Evolutionary conservation across 2,113 vertebrate genomes (phyloP).

Genomic region (Montifringilla adamsi): DNA sequence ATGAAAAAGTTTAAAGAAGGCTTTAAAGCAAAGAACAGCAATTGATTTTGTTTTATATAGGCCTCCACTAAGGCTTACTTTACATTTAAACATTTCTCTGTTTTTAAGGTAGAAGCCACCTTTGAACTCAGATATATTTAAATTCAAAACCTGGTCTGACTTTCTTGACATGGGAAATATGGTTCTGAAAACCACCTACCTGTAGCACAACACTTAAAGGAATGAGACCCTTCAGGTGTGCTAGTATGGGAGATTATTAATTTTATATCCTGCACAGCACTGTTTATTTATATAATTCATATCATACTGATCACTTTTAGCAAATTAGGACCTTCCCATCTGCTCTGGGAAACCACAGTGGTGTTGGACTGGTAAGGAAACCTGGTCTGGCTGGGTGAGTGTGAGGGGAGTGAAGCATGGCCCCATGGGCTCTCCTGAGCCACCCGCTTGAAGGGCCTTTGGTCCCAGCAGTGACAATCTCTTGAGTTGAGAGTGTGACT

Average conservation of each 20-base stretch:
- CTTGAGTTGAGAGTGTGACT: too few relatives aligned
- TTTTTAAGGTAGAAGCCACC: neutral
- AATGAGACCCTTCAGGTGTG: neutral
- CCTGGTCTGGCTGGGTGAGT: neutral
- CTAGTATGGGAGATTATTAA: neutral
- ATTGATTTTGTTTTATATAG: neutral
- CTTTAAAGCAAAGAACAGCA: neutral
- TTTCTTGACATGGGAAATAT: neutral
- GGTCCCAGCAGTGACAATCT: neutral
- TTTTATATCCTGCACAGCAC: neutral
- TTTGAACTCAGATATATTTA: neutral
- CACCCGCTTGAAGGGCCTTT: neutral
- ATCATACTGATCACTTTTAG: neutral
- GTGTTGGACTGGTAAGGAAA: neutral
- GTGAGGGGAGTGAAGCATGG: rapidly evolving
- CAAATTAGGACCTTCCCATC: neutral
- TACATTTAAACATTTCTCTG: neutral
- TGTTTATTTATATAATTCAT: neutral
- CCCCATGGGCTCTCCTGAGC: rapidly evolving
- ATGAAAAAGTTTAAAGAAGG: neutral
- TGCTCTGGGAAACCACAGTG: neutral
- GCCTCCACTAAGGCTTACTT: neutral
- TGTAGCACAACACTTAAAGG: neutral
- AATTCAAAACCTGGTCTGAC: neutral
- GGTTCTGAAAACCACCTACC: neutral